Percentiles rank a stretch among this genome's conserved stretches.
Conservation (phyloP, 2,888 invertebrate genomes). For the Phortica magna region DNA sequence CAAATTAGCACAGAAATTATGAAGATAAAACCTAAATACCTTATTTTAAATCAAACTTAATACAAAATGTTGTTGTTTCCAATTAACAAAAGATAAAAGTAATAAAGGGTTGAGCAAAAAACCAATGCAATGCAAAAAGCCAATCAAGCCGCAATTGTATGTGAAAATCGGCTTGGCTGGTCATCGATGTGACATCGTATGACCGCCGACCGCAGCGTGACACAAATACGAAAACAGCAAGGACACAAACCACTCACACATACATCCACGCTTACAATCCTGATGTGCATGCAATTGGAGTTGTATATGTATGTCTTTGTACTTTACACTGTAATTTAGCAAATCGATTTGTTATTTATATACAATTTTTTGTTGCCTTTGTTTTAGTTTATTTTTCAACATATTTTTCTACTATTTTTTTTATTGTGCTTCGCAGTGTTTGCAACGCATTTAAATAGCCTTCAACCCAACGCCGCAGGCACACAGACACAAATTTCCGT, state of each 20-base stretch:
- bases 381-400: neutral
- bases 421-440: slow-evolving; percentile 3
- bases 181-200: slow-evolving; percentile 35
- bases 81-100: neutral
- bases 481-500: slow-evolving; percentile 32
- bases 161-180: slow-evolving; percentile 38
- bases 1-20: slow-evolving; percentile 5
- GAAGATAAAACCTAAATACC: neutral
- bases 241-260: slow-evolving; percentile 42
- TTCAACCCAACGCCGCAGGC: slow-evolving; percentile 10
- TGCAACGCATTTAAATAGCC: neutral
- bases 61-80: neutral
- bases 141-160: slow-evolving; percentile 42
- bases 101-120: neutral
- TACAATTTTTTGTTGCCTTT: slow-evolving; percentile 20
- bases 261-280: neutral
- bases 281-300: neutral
- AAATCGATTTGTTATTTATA: slow-evolving; percentile 65
- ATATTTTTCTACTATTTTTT: neutral
- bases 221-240: slow-evolving; percentile 37
- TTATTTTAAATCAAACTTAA: neutral
- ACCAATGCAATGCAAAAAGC: slow-evolving; percentile 4
- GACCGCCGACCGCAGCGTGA: slow-evolving; percentile 47
- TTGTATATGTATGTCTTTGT: slow-evolving; percentile 49
- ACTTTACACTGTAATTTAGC: slow-evolving; percentile 71